These are phyloP conservation scores for Diploscapter pachys DNA, from an alignment of 1,140 invertebrate genomes.

Conservation along the genomic window DNA sequence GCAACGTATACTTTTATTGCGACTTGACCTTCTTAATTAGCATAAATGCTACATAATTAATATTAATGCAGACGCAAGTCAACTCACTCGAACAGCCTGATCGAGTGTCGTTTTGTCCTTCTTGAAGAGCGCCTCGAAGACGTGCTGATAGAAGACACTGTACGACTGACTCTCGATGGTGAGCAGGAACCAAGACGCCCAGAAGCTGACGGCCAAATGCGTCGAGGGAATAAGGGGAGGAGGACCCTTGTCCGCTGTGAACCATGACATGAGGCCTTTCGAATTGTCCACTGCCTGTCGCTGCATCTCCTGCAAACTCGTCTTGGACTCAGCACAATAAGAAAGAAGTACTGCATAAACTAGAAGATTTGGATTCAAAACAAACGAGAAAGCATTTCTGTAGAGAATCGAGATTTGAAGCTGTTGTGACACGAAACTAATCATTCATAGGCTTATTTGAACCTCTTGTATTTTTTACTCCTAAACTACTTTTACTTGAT, in stretches of 20 bases:
- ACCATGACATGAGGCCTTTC: conserved; percentile 24
- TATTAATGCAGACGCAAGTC: background rate
- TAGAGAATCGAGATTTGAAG: too few species aligned
- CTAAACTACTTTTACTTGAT: too few species aligned
- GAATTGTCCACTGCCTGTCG: background rate
- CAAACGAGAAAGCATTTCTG: too few species aligned
- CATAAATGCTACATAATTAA: too few species aligned
- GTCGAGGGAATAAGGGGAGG: conserved; percentile 25
- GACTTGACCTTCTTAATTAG: too few species aligned
- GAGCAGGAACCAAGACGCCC: conserved; percentile 24
- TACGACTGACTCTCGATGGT: conserved; percentile 18
- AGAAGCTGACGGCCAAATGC: conserved; percentile 16
- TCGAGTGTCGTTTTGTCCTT: conserved; percentile 32
- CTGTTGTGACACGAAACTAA: too few species aligned
- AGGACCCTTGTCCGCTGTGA: conserved; percentile 13
- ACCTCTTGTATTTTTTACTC: background rate
- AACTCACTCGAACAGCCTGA: conserved; percentile 17
- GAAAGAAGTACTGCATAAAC: too few species aligned
- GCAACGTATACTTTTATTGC: too few species aligned
- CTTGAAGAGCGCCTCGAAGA: conserved; percentile 28
- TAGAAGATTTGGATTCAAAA: too few species aligned
- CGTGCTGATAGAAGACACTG: conserved; percentile 15
- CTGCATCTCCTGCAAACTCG: too few species aligned
- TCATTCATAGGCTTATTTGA: conserved; percentile 5
- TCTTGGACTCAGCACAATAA: too few species aligned